Base-by-base conservation (phyloP, 1,140 invertebrate species). In the Bombus waltoni region DNA sequence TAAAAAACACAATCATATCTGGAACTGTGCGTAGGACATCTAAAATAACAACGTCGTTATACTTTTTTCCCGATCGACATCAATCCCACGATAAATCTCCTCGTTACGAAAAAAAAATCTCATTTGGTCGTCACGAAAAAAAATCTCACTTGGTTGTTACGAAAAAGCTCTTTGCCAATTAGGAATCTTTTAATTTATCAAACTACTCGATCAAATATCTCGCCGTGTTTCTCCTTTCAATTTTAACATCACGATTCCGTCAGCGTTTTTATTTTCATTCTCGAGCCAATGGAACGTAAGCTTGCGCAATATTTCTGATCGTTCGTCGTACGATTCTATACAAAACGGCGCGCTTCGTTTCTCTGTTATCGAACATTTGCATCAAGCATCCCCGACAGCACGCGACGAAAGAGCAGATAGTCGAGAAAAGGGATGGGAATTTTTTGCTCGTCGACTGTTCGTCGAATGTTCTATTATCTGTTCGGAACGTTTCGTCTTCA, bases 1-100 rank as follows among this genome's bases (percentile, higher is more conserved):
- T 72, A 80, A 85, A 85, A 85, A 73, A 74, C 40, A 68, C 15
- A 38, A 35, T 59, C 35, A 42, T 22, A 57, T 59, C 65, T 53
- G 53, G n/a, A 72, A 40, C 25, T 42, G 32, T 32, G 47, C 42
- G 53, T 53, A 28, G 44, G 28, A 62, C 42, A 57, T 62, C 68
- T 25, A 40, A 47, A 47, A 53, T 73, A 72, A 72, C 70, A 40
- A 13, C 42, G 42, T 18, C 53, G 25, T 15, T 40, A 22, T 28
- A 13, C 15, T 0, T 42, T 44, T 38, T 22, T 8, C 13, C 1
- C 3, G n/a, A 57, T 68, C 25, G 32, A 68, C 9, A 53, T 32
- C 25, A 8, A 77, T 68, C 57, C 10, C 6, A 15, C 9, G 6
- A 8, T 66, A 18, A 62, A 62, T 62, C 28, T 13, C 11, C 0